These are phyloP conservation scores for Scomberomorus guttatus DNA, from an alignment of 2,797 vertebrate species.

Conservation along the genomic window DNA sequence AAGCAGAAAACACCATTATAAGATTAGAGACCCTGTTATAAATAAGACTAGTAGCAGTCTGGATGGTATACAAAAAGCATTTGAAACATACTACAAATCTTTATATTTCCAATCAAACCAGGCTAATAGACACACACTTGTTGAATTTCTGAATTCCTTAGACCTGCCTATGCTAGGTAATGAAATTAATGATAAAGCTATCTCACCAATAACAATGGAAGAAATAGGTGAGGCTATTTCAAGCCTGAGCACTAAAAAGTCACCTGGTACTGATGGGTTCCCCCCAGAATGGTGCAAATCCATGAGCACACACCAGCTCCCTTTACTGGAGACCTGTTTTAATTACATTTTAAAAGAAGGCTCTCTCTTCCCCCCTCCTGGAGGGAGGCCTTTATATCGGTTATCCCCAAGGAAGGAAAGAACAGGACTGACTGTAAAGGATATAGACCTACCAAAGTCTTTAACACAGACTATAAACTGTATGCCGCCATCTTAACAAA, in stretches of 20 bases:
- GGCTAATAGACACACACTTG: neutral
- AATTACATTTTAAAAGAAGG: slow-evolving; percentile 3
- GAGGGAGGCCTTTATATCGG: neutral
- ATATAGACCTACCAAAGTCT: neutral
- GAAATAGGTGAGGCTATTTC: slow-evolving; percentile 16
- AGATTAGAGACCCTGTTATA: neutral
- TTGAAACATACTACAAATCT: neutral
- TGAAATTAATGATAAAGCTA: neutral
- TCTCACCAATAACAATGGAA: slow-evolving; percentile 1
- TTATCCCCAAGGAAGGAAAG: neutral
- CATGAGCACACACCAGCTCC: neutral
- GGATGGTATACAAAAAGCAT: slow-evolving; percentile 2
- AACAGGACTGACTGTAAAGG: neutral
- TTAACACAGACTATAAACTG: slow-evolving; percentile 9
- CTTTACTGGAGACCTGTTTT: neutral
- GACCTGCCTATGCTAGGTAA: neutral
- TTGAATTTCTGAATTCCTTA: neutral
- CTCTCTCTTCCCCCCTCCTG: neutral
- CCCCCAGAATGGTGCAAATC: slow-evolving; percentile 18
- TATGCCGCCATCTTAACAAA: neutral
- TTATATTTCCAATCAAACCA: slow-evolving; percentile 1
- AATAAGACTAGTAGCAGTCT: neutral
- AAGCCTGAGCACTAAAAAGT: slow-evolving; percentile 1
- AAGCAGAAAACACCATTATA: slow-evolving; percentile 1
- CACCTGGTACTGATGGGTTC: slow-evolving; percentile 1